A percentile compares a stretch with the other conserved stretches of the same genome.
phyloP scores from a whole-genome alignment of 2,113 vertebrate genomes.

The Heptranchias perlo region DNA sequence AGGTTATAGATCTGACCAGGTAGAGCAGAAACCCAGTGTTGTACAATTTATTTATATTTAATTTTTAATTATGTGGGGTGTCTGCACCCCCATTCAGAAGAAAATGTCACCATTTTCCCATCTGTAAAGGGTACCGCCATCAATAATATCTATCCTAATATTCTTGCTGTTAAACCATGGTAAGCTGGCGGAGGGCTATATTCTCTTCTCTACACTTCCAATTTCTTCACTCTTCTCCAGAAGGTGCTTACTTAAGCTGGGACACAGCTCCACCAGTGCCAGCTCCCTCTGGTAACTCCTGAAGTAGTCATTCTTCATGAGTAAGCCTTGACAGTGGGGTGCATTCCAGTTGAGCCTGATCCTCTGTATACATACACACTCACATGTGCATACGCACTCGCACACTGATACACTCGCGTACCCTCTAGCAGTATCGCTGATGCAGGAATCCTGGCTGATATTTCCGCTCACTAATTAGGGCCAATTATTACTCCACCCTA shows the following conservation, averaged over 20 bases:
- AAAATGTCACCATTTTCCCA: neutral
- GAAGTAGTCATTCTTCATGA: neutral
- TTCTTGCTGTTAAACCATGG: neutral
- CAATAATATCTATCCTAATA: neutral
- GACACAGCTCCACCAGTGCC: neutral
- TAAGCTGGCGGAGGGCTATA: neutral
- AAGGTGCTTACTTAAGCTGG: neutral
- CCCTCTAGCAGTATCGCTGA: neutral
- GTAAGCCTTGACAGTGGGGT: neutral
- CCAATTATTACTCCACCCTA: neutral
- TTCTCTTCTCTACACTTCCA: neutral
- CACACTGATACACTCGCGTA: neutral
- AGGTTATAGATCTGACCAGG: neutral
- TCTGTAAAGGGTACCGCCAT: neutral
- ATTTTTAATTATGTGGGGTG: neutral
- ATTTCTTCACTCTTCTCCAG: neutral
- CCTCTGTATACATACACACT: neutral
- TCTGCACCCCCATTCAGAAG: neutral
- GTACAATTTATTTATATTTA: neutral
- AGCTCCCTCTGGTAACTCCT: neutral
- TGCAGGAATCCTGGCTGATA: neutral
- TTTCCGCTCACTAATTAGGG: neutral
- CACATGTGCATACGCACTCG: neutral
- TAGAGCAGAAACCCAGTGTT: neutral
- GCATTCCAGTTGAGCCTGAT: neutral